phyloP scores from a whole-genome alignment of 2,797 vertebrate genomes.

The Platyrinchus mystaceus region DNA sequence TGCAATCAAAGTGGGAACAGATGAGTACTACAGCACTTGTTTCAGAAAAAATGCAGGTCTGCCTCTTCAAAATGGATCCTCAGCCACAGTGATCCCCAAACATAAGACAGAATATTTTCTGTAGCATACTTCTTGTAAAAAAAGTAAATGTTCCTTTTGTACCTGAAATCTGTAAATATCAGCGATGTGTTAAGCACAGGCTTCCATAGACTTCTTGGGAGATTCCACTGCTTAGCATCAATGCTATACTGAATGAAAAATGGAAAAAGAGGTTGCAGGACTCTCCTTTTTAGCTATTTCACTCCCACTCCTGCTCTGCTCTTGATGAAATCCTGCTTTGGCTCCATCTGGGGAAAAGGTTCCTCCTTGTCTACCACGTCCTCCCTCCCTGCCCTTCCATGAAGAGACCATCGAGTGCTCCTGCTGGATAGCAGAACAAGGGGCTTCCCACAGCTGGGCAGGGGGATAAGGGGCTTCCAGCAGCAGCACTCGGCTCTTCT shows the following conservation, averaged over 20 bases:
- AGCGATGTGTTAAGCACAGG: fast-evolving
- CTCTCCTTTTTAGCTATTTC: not conserved
- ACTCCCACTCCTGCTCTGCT: not conserved
- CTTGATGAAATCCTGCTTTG: not conserved
- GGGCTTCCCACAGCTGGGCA: not conserved
- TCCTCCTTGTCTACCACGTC: fast-evolving
- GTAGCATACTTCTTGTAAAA: not conserved
- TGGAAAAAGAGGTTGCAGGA: too few relatives aligned
- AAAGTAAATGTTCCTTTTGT: not conserved
- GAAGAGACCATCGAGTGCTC: fast-evolving
- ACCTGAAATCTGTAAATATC: not conserved
- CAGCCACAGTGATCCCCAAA: not conserved
- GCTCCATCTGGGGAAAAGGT: fast-evolving
- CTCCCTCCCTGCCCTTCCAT: not conserved
- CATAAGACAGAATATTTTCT: not conserved
- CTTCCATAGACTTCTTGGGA: not conserved
- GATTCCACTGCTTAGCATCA: not conserved
- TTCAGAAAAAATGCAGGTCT: not conserved
- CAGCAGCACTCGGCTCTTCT: fast-evolving
- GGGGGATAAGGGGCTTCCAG: not conserved
- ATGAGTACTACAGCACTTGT: not conserved
- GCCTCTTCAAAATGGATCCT: not conserved
- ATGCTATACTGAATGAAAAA: not conserved
- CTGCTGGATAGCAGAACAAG: not conserved
- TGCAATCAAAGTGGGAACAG: not conserved